A percentile compares a stretch with the other conserved stretches of the same genome.
Conservation (phyloP, 2,113 vertebrate genomes). For the Salvator merianae region DNA sequence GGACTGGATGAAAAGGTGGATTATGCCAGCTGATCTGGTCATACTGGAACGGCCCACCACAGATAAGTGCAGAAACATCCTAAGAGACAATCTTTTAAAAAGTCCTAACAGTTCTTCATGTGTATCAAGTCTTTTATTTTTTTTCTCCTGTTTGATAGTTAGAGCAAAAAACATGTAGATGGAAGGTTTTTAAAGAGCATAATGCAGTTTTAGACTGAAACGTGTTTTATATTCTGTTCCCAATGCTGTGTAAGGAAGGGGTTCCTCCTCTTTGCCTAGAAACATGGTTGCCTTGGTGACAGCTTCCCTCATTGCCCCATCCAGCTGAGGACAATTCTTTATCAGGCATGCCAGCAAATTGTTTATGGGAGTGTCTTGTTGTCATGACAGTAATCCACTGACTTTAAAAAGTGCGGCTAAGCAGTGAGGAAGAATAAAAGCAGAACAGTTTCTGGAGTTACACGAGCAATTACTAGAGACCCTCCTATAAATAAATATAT, state of each 20-base stretch:
- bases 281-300: constrained; percentile 8
- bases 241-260: not conserved
- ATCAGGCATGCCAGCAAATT: constrained; percentile 53
- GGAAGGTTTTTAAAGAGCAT: not conserved
- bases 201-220: not conserved
- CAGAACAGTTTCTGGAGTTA: not conserved
- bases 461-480: not conserved
- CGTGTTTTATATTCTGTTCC: not conserved
- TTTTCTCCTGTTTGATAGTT: not conserved
- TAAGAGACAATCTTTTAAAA: not conserved
- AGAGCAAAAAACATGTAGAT: not conserved
- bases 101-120: not conserved
- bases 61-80: too few relatives aligned
- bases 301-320: not conserved
- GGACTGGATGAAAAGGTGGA: too few relatives aligned
- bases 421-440: not conserved
- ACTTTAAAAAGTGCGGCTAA: constrained; percentile 22
- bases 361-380: constrained; percentile 71
- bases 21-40: too few relatives aligned
- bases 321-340: constrained; percentile 22
- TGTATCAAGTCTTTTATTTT: not conserved
- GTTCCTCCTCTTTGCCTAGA: not conserved
- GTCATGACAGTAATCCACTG: constrained; percentile 71
- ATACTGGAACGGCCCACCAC: too few relatives aligned
- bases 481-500: not conserved